Conservation (phyloP, 2,888 invertebrate species). For the Elgonia sp. region DNA sequence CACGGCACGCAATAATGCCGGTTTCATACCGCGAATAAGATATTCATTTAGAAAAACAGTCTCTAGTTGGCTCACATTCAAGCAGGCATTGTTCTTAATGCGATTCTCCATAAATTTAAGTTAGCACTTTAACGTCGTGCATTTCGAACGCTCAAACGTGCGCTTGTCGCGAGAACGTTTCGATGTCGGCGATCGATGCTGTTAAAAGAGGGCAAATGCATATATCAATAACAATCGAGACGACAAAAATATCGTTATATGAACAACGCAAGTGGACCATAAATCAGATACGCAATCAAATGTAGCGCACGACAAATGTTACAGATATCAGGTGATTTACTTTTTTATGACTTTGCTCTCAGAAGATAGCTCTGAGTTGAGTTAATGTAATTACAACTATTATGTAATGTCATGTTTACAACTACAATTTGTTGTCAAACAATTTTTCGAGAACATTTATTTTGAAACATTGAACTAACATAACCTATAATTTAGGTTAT, state of each 20-base stretch:
- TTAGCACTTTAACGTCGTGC: conserved; percentile 61
- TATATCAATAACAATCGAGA: conserved; percentile 68
- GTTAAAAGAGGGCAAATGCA: conserved; percentile 45
- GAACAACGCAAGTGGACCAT: conserved; percentile 47
- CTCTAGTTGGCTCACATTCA: conserved; percentile 70
- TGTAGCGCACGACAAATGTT: conserved; percentile 65
- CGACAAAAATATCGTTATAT: conserved; percentile 57
- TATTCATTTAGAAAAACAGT: conserved; percentile 72
- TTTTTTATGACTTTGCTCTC: conserved; percentile 8
- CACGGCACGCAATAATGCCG: conserved; percentile 59
- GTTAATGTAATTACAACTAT: conserved; percentile 34
- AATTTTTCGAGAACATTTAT: no score
- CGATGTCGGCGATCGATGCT: conserved; percentile 61
- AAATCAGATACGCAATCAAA: conserved; percentile 69
- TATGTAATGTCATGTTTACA: background rate
- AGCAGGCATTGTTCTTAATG: conserved; percentile 73
- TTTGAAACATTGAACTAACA: no score
- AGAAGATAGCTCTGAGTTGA: background rate
- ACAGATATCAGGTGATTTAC: conserved; percentile 64
- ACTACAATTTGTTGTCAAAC: background rate
- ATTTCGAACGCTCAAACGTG: conserved; percentile 50
- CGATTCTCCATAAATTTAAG: conserved; percentile 74
- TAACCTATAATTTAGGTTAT: no score
- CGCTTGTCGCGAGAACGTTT: conserved; percentile 53
- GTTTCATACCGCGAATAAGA: conserved; percentile 72